Percentiles rank a stretch among this genome's conserved stretches.
Evolutionary conservation across 2,888 invertebrate species (phyloP).

Genomic region (Lasioglossum zephyrum): DNA sequence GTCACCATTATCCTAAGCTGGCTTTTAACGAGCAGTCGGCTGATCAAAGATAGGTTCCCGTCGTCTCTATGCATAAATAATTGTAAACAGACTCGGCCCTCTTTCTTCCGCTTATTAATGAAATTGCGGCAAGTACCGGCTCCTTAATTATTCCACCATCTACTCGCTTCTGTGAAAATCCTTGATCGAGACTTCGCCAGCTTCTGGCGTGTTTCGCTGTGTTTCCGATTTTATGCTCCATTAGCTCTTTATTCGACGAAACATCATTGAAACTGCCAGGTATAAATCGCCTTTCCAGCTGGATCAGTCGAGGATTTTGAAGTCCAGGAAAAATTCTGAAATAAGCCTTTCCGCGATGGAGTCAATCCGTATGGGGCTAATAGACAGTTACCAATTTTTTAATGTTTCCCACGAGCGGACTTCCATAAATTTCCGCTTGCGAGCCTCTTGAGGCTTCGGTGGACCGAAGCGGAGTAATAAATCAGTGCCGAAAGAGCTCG

Average conservation of each 20-base stretch:
- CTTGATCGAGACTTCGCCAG: background rate
- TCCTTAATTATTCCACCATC: background rate
- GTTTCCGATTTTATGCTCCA: background rate
- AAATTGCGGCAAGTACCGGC: background rate
- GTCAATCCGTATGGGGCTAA: background rate
- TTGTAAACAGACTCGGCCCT: background rate
- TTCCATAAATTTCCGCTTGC: background rate
- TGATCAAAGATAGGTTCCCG: slow-evolving; percentile 55
- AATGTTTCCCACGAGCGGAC: background rate
- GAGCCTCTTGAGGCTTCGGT: background rate
- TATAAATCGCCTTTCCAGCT: background rate
- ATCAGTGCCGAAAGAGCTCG: background rate
- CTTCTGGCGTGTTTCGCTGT: background rate
- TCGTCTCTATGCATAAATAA: slow-evolving; percentile 16
- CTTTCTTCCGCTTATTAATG: background rate
- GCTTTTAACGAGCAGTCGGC: slow-evolving; percentile 43
- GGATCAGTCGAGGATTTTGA: background rate
- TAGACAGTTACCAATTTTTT: background rate
- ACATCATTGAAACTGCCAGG: background rate
- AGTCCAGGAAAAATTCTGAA: background rate
- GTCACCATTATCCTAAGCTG: slow-evolving; percentile 37
- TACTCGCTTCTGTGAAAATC: background rate
- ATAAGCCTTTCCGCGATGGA: background rate
- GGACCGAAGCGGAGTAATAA: background rate
- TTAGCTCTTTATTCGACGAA: background rate